phyloP scores from a whole-genome alignment of 2,888 invertebrate species.

The Orthonychiurus folsomi region DNA sequence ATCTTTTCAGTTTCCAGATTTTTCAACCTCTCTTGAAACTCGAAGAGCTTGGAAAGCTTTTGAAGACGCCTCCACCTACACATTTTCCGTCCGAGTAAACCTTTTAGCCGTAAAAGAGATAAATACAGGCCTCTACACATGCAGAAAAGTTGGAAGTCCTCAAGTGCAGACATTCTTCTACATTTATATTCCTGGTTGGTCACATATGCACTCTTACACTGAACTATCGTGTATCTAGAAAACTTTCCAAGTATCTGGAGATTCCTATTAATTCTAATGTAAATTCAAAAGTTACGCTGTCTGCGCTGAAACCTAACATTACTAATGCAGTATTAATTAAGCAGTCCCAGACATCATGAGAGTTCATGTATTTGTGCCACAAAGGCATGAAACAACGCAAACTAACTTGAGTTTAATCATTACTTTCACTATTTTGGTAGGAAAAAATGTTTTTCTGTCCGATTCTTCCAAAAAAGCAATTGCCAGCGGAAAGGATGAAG shows the following conservation, averaged over 20 bases:
- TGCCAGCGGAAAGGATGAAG: neutral
- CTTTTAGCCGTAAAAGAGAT: neutral
- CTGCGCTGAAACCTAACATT: no score
- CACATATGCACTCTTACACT: neutral
- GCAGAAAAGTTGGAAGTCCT: neutral
- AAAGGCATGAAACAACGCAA: no score
- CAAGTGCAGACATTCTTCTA: neutral
- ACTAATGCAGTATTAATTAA: no score
- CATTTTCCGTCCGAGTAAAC: neutral
- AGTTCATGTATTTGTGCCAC: no score
- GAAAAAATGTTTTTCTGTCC: neutral
- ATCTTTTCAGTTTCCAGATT: neutral
- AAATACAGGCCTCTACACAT: neutral
- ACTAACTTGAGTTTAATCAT: no score
- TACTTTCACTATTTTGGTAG: no score
- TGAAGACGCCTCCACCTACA: neutral
- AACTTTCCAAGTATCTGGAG: neutral
- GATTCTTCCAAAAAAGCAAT: neutral
- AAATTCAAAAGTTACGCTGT: constrained; percentile 2
- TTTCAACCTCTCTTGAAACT: neutral
- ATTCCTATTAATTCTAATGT: no score
- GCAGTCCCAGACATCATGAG: no score
- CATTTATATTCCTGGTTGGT: neutral
- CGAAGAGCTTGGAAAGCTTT: neutral
- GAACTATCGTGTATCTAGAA: neutral